These are phyloP conservation scores for Cantharis rustica DNA, from an alignment of 2,888 invertebrate genomes.

Conservation along the genomic window DNA sequence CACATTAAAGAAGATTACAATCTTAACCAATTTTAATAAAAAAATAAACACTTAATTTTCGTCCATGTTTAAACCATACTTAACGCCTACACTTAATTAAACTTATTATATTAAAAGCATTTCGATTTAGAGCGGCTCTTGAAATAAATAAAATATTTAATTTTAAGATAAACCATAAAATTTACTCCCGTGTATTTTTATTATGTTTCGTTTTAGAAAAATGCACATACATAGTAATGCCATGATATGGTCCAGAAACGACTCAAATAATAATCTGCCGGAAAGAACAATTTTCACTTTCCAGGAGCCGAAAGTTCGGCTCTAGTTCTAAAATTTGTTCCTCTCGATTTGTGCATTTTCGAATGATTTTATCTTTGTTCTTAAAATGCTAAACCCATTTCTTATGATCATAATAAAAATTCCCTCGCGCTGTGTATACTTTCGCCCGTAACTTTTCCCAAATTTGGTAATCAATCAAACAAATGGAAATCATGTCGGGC, in stretches of 20 bases:
- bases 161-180: neutral
- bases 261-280: too few species aligned
- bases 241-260: too few species aligned
- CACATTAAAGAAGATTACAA: neutral
- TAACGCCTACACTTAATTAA: neutral
- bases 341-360: neutral
- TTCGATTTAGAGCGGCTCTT: neutral
- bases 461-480: neutral
- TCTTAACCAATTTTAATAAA: neutral
- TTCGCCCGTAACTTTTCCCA: neutral
- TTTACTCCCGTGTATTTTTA: neutral
- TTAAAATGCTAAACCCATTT: too few species aligned
- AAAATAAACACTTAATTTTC: neutral
- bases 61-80: neutral
- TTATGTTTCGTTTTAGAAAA: neutral
- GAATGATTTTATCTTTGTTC: too few species aligned
- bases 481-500: conserved; percentile 16
- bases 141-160: neutral
- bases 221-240: too few species aligned
- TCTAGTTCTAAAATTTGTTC: too few species aligned
- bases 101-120: neutral
- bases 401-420: too few species aligned
- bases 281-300: neutral
- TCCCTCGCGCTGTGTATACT: neutral
- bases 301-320: neutral